phyloP scores from a whole-genome alignment of 2,113 vertebrate genomes.

The Chloroceryle aenea region DNA sequence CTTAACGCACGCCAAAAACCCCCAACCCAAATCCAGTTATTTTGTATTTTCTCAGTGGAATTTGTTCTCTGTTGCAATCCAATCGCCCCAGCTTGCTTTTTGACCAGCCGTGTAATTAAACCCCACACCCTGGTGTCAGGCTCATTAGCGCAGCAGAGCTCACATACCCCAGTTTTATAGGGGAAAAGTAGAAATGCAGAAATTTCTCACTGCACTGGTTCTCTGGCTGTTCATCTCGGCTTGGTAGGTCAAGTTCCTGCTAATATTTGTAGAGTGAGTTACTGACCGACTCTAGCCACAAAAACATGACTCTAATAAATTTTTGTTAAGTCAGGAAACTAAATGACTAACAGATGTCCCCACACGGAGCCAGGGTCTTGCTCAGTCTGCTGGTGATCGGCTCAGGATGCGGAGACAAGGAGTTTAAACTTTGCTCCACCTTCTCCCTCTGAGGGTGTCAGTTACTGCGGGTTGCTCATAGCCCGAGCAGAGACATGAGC shows the following conservation, averaged over 20 bases:
- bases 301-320: not conserved
- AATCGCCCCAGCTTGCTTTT: accelerated
- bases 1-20: not conserved
- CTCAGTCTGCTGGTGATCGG: not conserved
- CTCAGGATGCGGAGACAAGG: not conserved
- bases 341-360: not conserved
- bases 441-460: not conserved
- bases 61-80: not conserved
- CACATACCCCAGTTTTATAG: not conserved
- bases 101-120: not conserved
- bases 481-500: not conserved
- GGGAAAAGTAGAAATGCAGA: not conserved
- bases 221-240: not conserved
- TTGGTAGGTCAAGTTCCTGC: not conserved
- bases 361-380: accelerated
- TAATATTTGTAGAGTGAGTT: not conserved
- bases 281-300: not conserved
- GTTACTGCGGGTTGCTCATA: not conserved
- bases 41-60: not conserved
- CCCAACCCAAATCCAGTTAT: not conserved
- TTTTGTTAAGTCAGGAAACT: not conserved
- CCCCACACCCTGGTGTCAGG: not conserved
- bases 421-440: not conserved
- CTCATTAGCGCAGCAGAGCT: not conserved
- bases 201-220: not conserved